Base-by-base conservation (phyloP, 1,140 invertebrate species). In the Centruroides sculpturatus region DNA sequence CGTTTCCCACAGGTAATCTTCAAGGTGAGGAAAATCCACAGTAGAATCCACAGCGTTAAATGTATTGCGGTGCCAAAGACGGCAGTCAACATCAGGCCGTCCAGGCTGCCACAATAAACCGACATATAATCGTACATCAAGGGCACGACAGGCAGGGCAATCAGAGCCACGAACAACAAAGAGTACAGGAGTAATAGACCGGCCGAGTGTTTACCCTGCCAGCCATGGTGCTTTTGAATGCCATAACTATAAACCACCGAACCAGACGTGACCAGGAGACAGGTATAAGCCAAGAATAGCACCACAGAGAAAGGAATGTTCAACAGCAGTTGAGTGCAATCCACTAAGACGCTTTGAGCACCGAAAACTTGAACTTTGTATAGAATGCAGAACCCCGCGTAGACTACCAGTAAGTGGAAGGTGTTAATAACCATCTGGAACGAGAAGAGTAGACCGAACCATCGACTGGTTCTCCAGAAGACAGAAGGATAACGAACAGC, bases 401-500 rank as follows among this genome's bases (percentile, higher is more conserved):
- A 64, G 3, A 55, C 53, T 10, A 68, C 47, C n/a, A 68, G 13
- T 36, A 55, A 59, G 54, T 89, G 86, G 6, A 82, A 69, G 35
- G 80, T 80, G 71, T 86, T 87, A n/a, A 82, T 74, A 59, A 89
- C 74, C 66, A 89, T 76, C 71, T 88, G 85, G 46, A 87, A 72
- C 34, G 85, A 88, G 70, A 91, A 89, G 49, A 89, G 76, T 35
- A 84, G 78, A 10, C 84, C 83, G 68, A 89, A 80, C 41, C 80
- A 79, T 74, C 89, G 89, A 71, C 86, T 88, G 60, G 83, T 85
- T 36, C 82, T 80, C 87, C 87, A 91, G 68, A 89, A 90, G 0
- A 89, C 83, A 2, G 85, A 82, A 9, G 87, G 83, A 76, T 89
- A 89, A 57, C 87, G 77, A 55, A 89, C 81, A 6, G 85, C 82